Evolutionary conservation across 2,888 invertebrate genomes (phyloP).

Genomic region (Anticlea derivata): DNA sequence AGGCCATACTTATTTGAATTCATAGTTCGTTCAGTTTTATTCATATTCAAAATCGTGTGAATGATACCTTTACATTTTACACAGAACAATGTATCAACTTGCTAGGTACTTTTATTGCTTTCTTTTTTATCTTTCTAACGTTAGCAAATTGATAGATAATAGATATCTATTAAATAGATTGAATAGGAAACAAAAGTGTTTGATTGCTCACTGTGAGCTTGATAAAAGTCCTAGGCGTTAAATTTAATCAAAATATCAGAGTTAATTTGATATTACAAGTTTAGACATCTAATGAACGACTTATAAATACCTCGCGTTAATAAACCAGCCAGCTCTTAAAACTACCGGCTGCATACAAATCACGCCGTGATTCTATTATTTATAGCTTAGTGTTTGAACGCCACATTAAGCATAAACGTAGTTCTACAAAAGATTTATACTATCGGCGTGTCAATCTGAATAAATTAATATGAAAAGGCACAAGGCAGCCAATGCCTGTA

Average conservation of each 20-base stretch:
- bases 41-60: constrained; percentile 26
- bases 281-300: constrained; percentile 23
- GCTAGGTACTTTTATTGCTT: constrained; percentile 8
- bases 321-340: constrained; percentile 8
- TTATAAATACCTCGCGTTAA: constrained; percentile 2
- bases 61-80: constrained; percentile 18
- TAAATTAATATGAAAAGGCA: constrained; percentile 27
- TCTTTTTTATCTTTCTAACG: constrained; percentile 21
- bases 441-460: constrained; percentile 36
- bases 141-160: too few relatives aligned
- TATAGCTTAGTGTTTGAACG: constrained; percentile 49
- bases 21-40: constrained; percentile 19
- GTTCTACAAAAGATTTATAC: constrained; percentile 37
- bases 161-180: too few relatives aligned
- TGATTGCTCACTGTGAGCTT: too few relatives aligned
- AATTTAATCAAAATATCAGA: constrained; percentile 36
- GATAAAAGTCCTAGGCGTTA: too few relatives aligned
- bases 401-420: constrained; percentile 48
- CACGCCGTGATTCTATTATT: constrained; percentile 42
- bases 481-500: too few relatives aligned
- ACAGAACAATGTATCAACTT: constrained; percentile 8
- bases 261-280: constrained; percentile 40
- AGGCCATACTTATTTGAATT: constrained; percentile 16
- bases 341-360: constrained; percentile 43
- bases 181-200: too few relatives aligned